These are phyloP conservation scores for Pristiophorus japonicus DNA, from an alignment of 2,113 vertebrate species.

Conservation along the genomic window DNA sequence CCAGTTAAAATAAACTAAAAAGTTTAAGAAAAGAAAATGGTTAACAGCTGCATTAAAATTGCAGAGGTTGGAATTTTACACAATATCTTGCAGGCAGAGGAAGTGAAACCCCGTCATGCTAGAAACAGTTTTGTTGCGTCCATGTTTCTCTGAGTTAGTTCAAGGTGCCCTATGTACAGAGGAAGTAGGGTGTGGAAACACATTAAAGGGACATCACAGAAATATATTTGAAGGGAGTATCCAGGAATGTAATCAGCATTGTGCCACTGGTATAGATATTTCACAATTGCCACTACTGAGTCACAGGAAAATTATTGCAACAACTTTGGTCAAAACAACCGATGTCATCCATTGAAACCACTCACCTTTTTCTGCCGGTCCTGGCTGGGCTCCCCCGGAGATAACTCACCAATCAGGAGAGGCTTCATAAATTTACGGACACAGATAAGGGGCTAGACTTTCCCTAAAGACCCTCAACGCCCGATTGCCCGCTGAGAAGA, in stretches of 20 bases:
- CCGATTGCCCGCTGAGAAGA: too few species aligned
- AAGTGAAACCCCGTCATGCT: not conserved
- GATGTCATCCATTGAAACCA: not conserved
- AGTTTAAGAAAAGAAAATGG: not conserved
- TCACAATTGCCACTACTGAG: not conserved
- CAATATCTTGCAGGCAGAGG: not conserved
- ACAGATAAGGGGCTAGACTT: too few species aligned
- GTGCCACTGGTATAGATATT: not conserved
- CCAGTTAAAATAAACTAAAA: too few species aligned
- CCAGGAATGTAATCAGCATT: not conserved
- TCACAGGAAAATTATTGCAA: not conserved
- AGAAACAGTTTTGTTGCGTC: too few species aligned
- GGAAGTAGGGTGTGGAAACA: not conserved
- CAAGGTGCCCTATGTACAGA: not conserved
- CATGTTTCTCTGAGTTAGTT: not conserved
- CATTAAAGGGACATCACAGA: not conserved
- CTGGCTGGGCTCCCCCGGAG: slow-evolving; percentile 73
- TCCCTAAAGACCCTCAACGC: too few species aligned
- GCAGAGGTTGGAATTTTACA: too few species aligned
- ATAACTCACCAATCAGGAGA: slow-evolving; percentile 77
- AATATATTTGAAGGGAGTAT: not conserved
- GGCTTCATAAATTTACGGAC: slow-evolving; percentile 84
- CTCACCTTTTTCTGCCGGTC: slow-evolving; percentile 83
- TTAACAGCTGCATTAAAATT: not conserved
- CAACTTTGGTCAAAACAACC: not conserved